Evolutionary conservation across 2,888 invertebrate genomes (phyloP).

Genomic region (Drosophila hamatofila): DNA sequence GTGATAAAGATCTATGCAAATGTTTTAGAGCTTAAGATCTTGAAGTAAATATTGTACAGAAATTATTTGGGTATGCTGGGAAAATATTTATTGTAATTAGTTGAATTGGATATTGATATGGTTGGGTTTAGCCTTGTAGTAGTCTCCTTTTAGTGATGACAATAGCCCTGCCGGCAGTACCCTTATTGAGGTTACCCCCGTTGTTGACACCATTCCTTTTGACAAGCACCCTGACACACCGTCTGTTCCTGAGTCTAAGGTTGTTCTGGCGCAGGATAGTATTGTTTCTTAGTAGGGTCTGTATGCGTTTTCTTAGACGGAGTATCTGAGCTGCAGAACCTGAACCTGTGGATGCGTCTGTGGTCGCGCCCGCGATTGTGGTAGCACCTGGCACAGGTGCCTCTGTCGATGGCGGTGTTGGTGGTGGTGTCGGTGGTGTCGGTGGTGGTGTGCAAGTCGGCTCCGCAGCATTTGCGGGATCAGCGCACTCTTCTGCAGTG

Average conservation of each 20-base stretch:
- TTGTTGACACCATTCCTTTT: too few species aligned
- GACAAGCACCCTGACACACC: not conserved
- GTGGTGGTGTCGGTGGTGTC: not conserved
- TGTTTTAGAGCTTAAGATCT: too few species aligned
- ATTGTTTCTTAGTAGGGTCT: not conserved
- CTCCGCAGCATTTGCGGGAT: not conserved
- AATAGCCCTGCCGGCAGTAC: not conserved
- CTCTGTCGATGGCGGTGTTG: not conserved
- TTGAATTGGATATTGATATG: not conserved
- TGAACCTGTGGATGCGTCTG: not conserved
- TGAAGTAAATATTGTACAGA: not conserved
- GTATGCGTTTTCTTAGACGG: not conserved
- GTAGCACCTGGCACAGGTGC: fast-evolving
- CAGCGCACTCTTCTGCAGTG: conserved; percentile 7
- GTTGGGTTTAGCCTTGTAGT: not conserved
- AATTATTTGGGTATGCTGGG: not conserved
- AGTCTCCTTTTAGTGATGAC: not conserved
- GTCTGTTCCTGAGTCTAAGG: not conserved
- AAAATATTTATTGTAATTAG: not conserved
- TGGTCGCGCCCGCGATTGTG: not conserved
- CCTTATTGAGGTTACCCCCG: too few species aligned
- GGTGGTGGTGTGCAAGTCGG: not conserved
- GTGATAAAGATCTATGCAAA: too few species aligned
- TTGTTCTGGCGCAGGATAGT: not conserved
- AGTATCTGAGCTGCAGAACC: not conserved